A percentile compares a stretch with the other conserved stretches of the same genome.
phyloP scores from a whole-genome alignment of 1,140 invertebrate genomes.

The Gonatopus flavifemur region DNA sequence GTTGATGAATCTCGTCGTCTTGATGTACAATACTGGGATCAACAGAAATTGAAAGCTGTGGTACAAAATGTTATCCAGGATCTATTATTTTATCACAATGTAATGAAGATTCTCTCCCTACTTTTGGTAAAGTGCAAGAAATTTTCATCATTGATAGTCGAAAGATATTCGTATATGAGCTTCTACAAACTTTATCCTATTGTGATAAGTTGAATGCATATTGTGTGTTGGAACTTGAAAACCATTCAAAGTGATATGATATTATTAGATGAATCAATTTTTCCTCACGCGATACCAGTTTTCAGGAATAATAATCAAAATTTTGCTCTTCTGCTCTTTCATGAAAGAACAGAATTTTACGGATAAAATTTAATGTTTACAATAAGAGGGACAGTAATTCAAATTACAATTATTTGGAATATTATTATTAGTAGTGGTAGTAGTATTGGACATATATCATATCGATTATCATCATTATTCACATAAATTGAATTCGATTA shows the following conservation, averaged over 20 bases:
- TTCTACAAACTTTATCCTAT: constrained; percentile 3
- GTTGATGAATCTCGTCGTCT: not conserved
- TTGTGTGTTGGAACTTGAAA: not conserved
- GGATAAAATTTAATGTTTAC: constrained; percentile 14
- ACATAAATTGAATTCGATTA: too few relatives aligned
- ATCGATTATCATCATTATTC: too few relatives aligned
- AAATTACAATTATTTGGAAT: too few relatives aligned
- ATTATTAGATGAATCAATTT: constrained; percentile 12
- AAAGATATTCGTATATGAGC: constrained; percentile 6
- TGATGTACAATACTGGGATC: not conserved
- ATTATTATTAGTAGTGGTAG: too few relatives aligned
- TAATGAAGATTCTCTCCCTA: not conserved
- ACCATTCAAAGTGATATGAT: not conserved
- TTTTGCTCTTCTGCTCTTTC: constrained; percentile 9
- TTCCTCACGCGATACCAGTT: constrained; percentile 5
- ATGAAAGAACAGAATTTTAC: constrained; percentile 17
- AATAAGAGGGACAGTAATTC: too few relatives aligned
- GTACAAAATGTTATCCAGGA: not conserved
- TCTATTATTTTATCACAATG: constrained; percentile 7
- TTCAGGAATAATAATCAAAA: constrained; percentile 5
- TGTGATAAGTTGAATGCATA: constrained; percentile 11
- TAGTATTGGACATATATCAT: too few relatives aligned
- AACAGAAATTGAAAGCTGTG: not conserved
- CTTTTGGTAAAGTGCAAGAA: not conserved
- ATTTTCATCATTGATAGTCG: constrained; percentile 4